These are phyloP conservation scores for Catagonus wagneri DNA, from an alignment of 2,113 vertebrate genomes.

Conservation along the genomic window DNA sequence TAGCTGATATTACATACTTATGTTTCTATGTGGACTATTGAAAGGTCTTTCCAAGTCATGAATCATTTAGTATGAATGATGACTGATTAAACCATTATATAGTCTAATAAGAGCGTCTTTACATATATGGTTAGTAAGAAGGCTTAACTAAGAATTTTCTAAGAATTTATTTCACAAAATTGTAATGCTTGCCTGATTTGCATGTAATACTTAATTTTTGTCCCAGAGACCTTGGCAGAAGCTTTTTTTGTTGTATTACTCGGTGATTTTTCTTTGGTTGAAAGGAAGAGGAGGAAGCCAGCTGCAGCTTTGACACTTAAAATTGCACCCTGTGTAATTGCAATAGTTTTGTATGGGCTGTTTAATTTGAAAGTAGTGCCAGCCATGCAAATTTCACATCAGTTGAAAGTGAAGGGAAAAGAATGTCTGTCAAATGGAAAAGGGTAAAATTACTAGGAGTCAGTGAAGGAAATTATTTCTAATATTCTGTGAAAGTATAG, in stretches of 20 bases:
- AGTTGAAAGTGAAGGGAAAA: neutral
- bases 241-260: neutral
- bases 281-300: constrained; percentile 33
- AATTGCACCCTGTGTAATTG: neutral
- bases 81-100: neutral
- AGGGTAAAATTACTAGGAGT: neutral
- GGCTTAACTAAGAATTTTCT: constrained; percentile 19
- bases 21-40: neutral
- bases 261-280: neutral
- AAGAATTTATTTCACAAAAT: constrained; percentile 34
- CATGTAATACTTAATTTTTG: neutral
- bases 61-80: neutral
- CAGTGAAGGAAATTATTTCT: constrained; percentile 12
- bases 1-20: neutral
- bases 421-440: constrained; percentile 17
- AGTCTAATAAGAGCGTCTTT: neutral
- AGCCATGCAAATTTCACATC: constrained; percentile 48
- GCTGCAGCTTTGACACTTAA: neutral
- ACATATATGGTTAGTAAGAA: neutral
- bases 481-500: constrained; percentile 14
- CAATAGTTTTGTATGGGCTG: neutral
- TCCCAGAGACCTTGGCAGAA: neutral
- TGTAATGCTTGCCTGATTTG: constrained; percentile 29
- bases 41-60: neutral
- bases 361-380: constrained; percentile 48